A percentile compares a stretch with the other conserved stretches of the same genome.
Conservation (phyloP, 2,888 invertebrate species). For the Ornithoptera priamus region DNA sequence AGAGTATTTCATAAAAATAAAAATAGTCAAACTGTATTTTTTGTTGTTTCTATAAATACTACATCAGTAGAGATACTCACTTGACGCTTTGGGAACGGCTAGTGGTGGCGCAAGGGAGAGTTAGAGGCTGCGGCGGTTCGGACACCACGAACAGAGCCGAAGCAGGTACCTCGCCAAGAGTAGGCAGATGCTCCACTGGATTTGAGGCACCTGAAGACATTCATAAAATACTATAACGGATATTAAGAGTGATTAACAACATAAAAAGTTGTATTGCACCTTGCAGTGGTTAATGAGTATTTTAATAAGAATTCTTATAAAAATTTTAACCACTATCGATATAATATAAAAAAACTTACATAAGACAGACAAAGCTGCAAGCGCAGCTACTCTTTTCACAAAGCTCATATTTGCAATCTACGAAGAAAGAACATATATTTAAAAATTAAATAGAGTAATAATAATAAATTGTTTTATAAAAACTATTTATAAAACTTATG, state of each 20-base stretch:
- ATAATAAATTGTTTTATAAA: too few relatives aligned
- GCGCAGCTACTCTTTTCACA: slow-evolving; percentile 10
- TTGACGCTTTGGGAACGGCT: slow-evolving; percentile 42
- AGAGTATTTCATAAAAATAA: not conserved
- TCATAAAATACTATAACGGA: not conserved
- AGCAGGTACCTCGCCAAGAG: slow-evolving; percentile 46
- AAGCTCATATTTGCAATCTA: slow-evolving; percentile 11
- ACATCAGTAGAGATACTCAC: slow-evolving; percentile 44
- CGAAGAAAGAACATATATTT: not conserved
- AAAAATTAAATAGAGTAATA: not conserved
- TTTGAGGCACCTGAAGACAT: slow-evolving; percentile 37
- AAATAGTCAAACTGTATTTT: not conserved
- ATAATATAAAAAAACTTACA: slow-evolving; percentile 19
- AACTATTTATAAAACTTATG: too few relatives aligned
- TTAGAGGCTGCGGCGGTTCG: slow-evolving; percentile 37
- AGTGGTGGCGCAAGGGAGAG: slow-evolving; percentile 49
- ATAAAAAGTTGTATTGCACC: not conserved
- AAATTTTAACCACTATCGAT: not conserved
- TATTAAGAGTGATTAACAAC: not conserved
- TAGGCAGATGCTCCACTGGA: slow-evolving; percentile 45
- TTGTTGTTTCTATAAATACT: not conserved
- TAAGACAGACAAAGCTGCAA: slow-evolving; percentile 18
- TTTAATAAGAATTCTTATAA: not conserved
- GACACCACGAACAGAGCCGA: slow-evolving; percentile 51
- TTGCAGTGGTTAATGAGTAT: not conserved